Percentiles rank a stretch among this genome's conserved stretches.
phyloP scores from a whole-genome alignment of 1,140 invertebrate species.

The Penaeus chinensis region DNA sequence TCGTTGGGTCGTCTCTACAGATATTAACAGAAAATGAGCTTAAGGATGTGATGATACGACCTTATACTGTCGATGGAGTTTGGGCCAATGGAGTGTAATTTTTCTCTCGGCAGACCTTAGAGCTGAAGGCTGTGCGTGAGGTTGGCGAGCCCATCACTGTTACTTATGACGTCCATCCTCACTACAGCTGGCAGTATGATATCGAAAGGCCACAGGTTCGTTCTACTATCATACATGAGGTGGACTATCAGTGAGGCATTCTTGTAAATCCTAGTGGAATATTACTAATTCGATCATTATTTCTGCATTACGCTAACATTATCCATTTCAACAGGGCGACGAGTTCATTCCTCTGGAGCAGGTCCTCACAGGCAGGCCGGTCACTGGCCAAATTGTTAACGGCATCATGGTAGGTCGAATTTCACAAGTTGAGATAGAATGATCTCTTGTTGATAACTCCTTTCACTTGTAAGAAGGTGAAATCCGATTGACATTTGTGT shows the following conservation, averaged over 20 bases:
- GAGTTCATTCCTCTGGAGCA: background rate
- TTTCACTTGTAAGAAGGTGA: background rate
- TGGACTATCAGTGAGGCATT: background rate
- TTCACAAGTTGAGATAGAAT: background rate
- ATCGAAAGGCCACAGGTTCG: background rate
- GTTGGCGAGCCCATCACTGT: background rate
- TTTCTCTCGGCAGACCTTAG: background rate
- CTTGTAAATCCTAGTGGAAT: background rate
- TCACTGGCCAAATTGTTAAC: background rate
- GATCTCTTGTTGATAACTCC: background rate
- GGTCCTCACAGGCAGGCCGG: background rate
- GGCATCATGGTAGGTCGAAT: background rate
- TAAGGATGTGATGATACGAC: too few relatives aligned
- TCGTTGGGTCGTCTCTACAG: background rate
- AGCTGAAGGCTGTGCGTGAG: slow-evolving; percentile 13
- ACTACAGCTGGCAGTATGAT: background rate
- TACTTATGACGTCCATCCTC: background rate
- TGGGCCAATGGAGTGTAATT: background rate
- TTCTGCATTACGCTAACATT: too few relatives aligned
- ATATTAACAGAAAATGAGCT: background rate
- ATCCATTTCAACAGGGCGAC: background rate
- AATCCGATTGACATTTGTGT: background rate
- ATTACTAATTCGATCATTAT: background rate
- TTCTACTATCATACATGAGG: background rate
- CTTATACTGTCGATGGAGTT: background rate